Evolutionary conservation across 1,140 invertebrate genomes (phyloP), one percentile per base, ranked within the genome.

Genomic region (Drosophila ogumai): DNA sequence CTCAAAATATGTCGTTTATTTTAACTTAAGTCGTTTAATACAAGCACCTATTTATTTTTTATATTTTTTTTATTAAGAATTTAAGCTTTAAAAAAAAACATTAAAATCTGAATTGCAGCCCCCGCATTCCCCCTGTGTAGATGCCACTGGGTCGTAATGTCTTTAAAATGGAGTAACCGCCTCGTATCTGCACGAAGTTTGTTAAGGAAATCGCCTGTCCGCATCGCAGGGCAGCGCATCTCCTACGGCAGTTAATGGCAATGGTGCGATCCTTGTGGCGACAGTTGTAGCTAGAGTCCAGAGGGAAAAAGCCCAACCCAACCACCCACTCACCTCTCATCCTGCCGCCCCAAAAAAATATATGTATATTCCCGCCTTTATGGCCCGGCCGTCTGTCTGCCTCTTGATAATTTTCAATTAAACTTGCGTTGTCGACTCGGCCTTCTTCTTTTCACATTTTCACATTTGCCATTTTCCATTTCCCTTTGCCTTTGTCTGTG

Each of bases 341-440:
- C n/a, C n/a, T n/a, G n/a, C n/a, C n/a, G n/a, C 44, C 22, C n/a
- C 13, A 22, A 41, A 44, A 25, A 15, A 25, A 9, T 32, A 3
- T 22, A 46, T 46, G 19, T 50, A 32, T 50, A 69, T 68, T 38
- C 38, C 32, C 38, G 50, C 49, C 60, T 28, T 75, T 68, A 44
- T 49, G 50, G 25, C 44, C 43, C 43, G 22, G 9, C 40, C 41
- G 52, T 64, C 46, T 75, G 52, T 64, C 46, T 75, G 46, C 59
- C 59, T 64, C 55, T 68, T 65, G 73, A 71, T 66, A 60, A 72
- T 85, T 75, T 77, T 82, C 80, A 82, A 82, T 82, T 79, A 79
- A 82, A 78, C 58, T 77, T 78, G 52, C 52, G 50, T 9, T 22
- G 50, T 22, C 50, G 17, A 2, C 32, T 34, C 50, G 54, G 28